Conservation (phyloP, 2,888 invertebrate species). For the Agonopterix alstromeriana region DNA sequence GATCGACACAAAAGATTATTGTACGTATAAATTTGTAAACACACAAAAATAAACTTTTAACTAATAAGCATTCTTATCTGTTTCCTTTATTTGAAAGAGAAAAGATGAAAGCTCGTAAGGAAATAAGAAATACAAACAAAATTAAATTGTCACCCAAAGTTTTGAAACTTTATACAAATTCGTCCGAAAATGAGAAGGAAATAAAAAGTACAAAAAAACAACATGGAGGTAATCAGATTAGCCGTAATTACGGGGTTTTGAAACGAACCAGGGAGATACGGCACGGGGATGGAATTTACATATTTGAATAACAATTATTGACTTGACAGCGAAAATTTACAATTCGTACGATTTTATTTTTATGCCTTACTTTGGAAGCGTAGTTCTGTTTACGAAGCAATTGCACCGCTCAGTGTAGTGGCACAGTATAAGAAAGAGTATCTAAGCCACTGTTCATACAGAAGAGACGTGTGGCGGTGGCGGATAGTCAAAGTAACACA, state of each 20-base stretch:
- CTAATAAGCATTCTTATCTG: no score
- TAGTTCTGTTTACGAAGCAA: no score
- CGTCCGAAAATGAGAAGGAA: background rate
- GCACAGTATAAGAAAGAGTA: no score
- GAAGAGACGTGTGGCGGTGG: no score
- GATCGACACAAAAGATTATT: no score
- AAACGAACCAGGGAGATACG: background rate
- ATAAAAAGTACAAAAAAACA: constrained; percentile 5
- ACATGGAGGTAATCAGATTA: constrained; percentile 9
- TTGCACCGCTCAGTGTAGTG: no score
- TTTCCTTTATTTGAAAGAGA: background rate
- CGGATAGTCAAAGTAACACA: no score
- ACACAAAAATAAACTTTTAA: no score
- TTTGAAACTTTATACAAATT: background rate
- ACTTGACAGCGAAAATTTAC: background rate
- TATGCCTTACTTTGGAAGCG: no score
- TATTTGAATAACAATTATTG: constrained; percentile 7
- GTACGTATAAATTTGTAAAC: no score
- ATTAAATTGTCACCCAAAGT: background rate
- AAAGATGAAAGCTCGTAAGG: background rate
- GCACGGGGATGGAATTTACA: constrained; percentile 5
- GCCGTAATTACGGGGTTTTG: constrained; percentile 6
- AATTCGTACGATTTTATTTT: no score
- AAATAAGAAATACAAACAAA: background rate
- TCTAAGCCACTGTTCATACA: no score